Evolutionary conservation across 2,797 vertebrate genomes (phyloP).

Genomic region (Lagocephalus sceleratus): DNA sequence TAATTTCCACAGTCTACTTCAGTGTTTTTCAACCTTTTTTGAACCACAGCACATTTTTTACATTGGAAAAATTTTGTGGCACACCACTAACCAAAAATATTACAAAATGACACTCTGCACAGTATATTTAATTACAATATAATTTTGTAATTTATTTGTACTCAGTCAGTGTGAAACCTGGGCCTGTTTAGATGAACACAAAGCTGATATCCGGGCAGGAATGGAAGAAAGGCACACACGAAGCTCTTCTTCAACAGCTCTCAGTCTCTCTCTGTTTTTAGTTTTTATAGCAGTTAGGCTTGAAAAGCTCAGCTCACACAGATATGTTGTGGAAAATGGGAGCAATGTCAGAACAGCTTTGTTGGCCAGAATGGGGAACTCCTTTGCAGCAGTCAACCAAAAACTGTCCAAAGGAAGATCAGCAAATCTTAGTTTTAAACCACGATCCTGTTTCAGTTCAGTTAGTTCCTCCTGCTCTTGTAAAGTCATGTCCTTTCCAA

Average conservation of each 20-base stretch:
- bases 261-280: too few species aligned
- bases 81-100: neutral
- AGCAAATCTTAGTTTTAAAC: neutral
- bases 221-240: neutral
- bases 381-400: neutral
- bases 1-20: neutral
- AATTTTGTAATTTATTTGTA: too few species aligned
- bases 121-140: too few species aligned
- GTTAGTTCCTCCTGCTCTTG: neutral
- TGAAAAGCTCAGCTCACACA: too few species aligned
- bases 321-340: neutral
- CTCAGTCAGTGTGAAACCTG: too few species aligned
- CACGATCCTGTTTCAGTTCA: neutral
- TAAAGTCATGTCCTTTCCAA: neutral
- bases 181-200: neutral
- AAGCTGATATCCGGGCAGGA: neutral
- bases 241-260: neutral
- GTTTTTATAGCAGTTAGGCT: too few species aligned
- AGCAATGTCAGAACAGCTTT: neutral
- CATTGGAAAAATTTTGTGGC: neutral
- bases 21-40: conserved; percentile 1
- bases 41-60: neutral
- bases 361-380: neutral
- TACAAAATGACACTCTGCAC: too few species aligned
- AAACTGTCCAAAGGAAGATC: neutral